Conservation (phyloP, 2,888 invertebrate species). For the Ormyrus rosae region DNA sequence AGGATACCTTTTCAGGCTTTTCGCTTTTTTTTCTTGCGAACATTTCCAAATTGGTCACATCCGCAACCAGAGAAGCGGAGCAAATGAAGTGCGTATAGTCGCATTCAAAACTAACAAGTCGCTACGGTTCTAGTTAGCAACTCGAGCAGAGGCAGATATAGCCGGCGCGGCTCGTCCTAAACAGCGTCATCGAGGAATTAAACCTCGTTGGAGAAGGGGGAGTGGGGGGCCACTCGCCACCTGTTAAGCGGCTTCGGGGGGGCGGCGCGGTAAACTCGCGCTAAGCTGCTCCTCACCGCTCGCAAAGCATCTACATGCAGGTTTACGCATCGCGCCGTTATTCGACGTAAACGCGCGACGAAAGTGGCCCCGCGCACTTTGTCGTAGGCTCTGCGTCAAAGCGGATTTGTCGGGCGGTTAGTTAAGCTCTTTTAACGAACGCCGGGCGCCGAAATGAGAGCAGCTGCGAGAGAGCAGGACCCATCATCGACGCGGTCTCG, state of each 20-base stretch:
- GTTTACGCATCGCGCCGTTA: slow-evolving; percentile 29
- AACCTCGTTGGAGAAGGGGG: background rate
- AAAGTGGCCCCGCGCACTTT: slow-evolving; percentile 18
- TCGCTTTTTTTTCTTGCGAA: too few species aligned
- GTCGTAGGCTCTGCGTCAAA: slow-evolving; percentile 34
- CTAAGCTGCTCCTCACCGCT: slow-evolving; percentile 8
- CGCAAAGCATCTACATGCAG: background rate
- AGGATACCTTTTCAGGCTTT: too few species aligned
- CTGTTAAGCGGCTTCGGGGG: slow-evolving; percentile 49
- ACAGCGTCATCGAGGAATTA: slow-evolving; percentile 25
- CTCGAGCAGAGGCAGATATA: background rate
- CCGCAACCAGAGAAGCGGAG: too few species aligned
- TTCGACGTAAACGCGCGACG: background rate
- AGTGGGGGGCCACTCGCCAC: slow-evolving; percentile 11
- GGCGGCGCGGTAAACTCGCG: slow-evolving; percentile 25
- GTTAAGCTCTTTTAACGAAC: slow-evolving; percentile 59
- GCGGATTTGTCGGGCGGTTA: slow-evolving; percentile 55
- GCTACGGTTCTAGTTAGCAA: too few species aligned
- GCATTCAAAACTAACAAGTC: too few species aligned
- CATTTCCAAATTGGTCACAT: too few species aligned
- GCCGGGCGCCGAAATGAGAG: background rate
- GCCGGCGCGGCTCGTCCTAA: background rate
- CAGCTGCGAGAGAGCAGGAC: too few species aligned
- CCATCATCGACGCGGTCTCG: too few species aligned
- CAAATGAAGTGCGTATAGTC: too few species aligned